These are phyloP conservation scores for Thamnaconus septentrionalis DNA, from an alignment of 2,113 vertebrate genomes.

Conservation along the genomic window DNA sequence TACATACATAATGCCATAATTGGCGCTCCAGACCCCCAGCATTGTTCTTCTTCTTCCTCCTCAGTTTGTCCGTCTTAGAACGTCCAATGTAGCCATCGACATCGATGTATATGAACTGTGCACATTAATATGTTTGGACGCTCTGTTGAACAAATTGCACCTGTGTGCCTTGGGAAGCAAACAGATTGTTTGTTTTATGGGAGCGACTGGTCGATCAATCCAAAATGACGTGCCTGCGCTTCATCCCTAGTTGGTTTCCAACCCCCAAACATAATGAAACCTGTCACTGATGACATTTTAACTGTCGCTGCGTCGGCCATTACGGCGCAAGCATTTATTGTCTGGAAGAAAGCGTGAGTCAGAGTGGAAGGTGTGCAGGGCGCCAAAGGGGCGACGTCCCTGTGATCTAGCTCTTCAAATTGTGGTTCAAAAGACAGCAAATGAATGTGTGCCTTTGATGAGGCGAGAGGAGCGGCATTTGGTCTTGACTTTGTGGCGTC, in stretches of 20 bases:
- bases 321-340: conserved; percentile 35
- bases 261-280: conserved; percentile 15
- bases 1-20: too few relatives aligned
- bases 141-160: too few relatives aligned
- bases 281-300: conserved; percentile 22
- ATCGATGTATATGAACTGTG: too few relatives aligned
- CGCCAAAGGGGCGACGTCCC: conserved; percentile 14
- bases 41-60: too few relatives aligned
- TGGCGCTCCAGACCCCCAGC: too few relatives aligned
- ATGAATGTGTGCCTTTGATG: conserved; percentile 37
- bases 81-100: too few relatives aligned
- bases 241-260: not conserved
- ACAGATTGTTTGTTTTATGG: too few relatives aligned
- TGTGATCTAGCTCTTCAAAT: conserved; percentile 43
- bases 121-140: too few relatives aligned
- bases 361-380: conserved; percentile 9
- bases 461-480: conserved; percentile 30
- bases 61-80: too few relatives aligned
- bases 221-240: too few relatives aligned
- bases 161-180: too few relatives aligned
- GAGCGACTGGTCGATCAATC: too few relatives aligned
- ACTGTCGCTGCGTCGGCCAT: conserved; percentile 14
- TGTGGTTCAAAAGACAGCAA: conserved; percentile 37
- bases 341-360: conserved; percentile 38
- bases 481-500: conserved; percentile 21